phyloP scores from a whole-genome alignment of 53 echinoderm and acorn worm species.

The Zoroaster sp. region DNA sequence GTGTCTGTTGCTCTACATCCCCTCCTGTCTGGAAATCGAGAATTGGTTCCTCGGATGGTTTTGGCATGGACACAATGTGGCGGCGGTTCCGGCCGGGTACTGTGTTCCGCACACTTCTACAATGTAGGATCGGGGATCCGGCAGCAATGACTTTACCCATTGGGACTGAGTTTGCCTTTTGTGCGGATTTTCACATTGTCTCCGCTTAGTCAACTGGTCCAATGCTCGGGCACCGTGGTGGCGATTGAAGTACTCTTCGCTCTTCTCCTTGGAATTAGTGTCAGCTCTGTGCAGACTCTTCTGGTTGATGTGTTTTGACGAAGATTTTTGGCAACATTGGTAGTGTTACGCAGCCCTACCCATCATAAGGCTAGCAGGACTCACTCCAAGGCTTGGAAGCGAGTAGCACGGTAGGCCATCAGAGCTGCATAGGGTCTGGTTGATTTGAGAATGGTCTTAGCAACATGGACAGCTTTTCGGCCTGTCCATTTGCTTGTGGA shows the following conservation, averaged over 20 bases:
- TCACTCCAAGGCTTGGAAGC: not conserved
- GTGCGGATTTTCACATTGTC: not conserved
- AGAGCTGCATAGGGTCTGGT: constrained; percentile 4
- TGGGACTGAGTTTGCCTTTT: not conserved
- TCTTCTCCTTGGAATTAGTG: not conserved
- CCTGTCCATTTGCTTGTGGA: constrained; percentile 35
- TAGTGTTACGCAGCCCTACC: not conserved
- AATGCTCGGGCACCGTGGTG: not conserved
- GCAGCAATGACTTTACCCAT: not conserved
- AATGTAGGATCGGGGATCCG: not conserved
- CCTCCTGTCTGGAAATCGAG: too few species aligned
- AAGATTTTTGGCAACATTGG: not conserved
- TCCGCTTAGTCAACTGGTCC: not conserved
- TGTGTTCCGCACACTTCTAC: not conserved
- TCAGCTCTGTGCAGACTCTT: not conserved
- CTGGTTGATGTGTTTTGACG: not conserved
- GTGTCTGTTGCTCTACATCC: not conserved
- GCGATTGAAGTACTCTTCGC: not conserved
- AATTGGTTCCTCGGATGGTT: not conserved
- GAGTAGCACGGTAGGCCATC: constrained; percentile 31
- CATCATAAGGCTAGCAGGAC: not conserved
- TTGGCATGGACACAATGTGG: not conserved
- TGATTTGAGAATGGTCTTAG: constrained; percentile 21
- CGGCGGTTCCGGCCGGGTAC: not conserved
- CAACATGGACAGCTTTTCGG: constrained; percentile 18